Percentiles rank a stretch among this genome's conserved stretches.
Evolutionary conservation across 2,797 vertebrate genomes (phyloP).

Genomic region (Vipera latastei): DNA sequence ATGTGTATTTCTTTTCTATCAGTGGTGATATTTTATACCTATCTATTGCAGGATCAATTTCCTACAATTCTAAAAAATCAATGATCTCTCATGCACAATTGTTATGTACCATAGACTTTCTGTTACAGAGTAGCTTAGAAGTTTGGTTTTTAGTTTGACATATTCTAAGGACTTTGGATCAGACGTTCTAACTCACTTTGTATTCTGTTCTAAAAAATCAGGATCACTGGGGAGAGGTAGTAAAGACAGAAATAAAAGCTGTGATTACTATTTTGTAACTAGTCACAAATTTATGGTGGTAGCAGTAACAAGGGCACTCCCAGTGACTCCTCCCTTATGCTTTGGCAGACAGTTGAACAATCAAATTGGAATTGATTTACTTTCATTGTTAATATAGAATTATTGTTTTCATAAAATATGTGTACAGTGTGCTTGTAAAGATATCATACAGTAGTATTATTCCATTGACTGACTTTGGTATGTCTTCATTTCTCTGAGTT

Average conservation of each 20-base stretch:
- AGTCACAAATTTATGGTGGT: neutral
- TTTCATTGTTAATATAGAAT: neutral
- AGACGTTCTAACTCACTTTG: neutral
- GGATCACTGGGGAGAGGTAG: neutral
- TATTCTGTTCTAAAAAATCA: neutral
- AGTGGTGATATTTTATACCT: conserved; percentile 20
- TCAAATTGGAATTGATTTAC: neutral
- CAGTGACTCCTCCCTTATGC: neutral
- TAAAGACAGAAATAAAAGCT: neutral
- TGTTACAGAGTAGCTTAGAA: neutral
- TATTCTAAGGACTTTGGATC: neutral
- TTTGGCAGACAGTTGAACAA: neutral
- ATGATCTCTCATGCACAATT: neutral
- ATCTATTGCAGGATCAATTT: neutral
- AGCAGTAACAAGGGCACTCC: neutral
- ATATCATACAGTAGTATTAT: neutral
- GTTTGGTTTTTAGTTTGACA: neutral
- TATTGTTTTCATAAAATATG: neutral
- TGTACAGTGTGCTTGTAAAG: neutral
- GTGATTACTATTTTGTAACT: neutral
- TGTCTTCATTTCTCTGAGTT: neutral
- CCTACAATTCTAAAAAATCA: conserved; percentile 24
- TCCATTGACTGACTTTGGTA: neutral
- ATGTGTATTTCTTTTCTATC: conserved; percentile 3
- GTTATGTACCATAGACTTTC: neutral